Conservation (phyloP, 2,113 vertebrate species). For the Etheostoma spectabile region DNA sequence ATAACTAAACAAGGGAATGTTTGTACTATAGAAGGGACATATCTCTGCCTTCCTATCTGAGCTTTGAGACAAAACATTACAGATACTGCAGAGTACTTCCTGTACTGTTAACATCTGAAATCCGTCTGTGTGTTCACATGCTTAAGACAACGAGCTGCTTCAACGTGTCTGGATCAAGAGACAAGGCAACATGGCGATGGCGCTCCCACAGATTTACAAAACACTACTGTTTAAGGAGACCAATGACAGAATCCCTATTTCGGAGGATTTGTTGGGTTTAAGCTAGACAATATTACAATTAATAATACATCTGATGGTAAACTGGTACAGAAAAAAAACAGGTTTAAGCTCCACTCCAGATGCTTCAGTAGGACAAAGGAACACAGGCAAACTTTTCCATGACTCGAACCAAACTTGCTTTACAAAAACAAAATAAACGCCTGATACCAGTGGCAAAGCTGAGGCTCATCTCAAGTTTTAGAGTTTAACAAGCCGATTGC, state of each 20-base stretch:
- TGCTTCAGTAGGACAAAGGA: not conserved
- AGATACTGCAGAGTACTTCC: slow-evolving; percentile 37
- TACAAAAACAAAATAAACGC: not conserved
- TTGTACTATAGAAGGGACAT: not conserved
- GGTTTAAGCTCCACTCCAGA: not conserved
- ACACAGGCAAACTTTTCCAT: not conserved
- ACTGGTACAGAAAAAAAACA: not conserved
- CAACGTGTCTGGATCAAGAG: not conserved
- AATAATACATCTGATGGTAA: not conserved
- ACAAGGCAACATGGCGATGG: not conserved
- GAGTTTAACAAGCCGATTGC: not conserved
- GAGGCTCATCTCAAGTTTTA: not conserved
- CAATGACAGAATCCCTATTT: not conserved
- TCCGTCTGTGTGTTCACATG: slow-evolving; percentile 10
- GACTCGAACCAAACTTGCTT: not conserved
- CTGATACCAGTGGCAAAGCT: not conserved
- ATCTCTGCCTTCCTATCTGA: slow-evolving; percentile 37
- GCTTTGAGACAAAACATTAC: slow-evolving; percentile 45
- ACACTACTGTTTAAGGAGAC: not conserved
- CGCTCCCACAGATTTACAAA: not conserved
- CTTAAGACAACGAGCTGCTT: slow-evolving; percentile 30
- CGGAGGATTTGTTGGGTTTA: not conserved
- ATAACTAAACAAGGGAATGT: slow-evolving; percentile 12
- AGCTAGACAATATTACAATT: not conserved
- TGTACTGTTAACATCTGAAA: slow-evolving; percentile 41